These are phyloP conservation scores for Podiceps cristatus DNA, from an alignment of 2,113 vertebrate genomes.

Conservation along the genomic window DNA sequence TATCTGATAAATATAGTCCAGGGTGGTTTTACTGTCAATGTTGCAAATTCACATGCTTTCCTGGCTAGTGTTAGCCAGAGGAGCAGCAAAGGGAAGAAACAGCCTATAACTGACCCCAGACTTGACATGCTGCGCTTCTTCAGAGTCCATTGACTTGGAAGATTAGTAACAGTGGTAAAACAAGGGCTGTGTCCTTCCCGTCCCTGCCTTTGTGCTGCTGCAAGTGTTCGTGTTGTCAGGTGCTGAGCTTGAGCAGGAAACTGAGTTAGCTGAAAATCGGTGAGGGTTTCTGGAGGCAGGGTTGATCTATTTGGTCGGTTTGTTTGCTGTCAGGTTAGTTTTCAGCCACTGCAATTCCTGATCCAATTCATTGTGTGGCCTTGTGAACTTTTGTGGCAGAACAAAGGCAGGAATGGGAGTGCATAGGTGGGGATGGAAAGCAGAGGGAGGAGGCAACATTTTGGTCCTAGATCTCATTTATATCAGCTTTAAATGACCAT, in stretches of 20 bases:
- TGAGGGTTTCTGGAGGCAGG: not conserved
- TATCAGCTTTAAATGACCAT: not conserved
- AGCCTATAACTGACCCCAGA: not conserved
- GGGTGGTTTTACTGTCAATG: not conserved
- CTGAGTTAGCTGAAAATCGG: not conserved
- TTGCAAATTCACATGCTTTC: not conserved
- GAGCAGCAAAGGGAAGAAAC: not conserved
- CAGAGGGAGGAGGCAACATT: not conserved
- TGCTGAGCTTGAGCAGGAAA: not conserved
- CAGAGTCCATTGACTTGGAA: not conserved
- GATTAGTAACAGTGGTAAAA: not conserved
- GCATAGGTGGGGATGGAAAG: not conserved
- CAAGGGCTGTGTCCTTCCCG: not conserved
- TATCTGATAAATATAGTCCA: not conserved
- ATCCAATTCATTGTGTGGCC: not conserved
- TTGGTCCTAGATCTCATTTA: not conserved
- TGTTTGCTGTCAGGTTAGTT: not conserved
- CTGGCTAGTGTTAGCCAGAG: not conserved
- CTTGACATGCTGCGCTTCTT: not conserved
- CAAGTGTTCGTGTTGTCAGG: not conserved
- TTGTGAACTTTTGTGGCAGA: not conserved
- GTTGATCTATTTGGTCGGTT: not conserved
- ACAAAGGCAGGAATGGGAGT: slow-evolving; percentile 8
- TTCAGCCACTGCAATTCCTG: not conserved
- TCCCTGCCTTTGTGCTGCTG: not conserved